Conservation (phyloP, 1,140 invertebrate species). For the Drosophila guanche region DNA sequence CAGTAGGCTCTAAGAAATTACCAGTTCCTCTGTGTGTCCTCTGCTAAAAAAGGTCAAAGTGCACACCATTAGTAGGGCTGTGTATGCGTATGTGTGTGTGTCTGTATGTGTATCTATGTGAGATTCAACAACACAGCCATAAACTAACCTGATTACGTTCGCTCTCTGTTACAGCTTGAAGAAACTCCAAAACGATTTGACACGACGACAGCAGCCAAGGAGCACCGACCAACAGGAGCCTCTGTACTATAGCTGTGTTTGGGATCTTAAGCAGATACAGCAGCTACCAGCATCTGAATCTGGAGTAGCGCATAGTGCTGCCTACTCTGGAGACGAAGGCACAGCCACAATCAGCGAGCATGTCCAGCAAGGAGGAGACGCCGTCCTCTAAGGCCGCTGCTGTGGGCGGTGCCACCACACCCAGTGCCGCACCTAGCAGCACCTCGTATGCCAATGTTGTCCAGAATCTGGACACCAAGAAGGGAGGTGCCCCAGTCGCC, state of each 20-base stretch:
- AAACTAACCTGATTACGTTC: conserved; percentile 5
- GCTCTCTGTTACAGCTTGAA: no score
- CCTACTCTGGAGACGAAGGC: conserved; percentile 62
- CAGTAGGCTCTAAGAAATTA: background rate
- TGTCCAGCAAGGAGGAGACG: conserved; percentile 80
- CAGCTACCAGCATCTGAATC: conserved; percentile 25
- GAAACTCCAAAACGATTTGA: no score
- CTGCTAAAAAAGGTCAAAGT: conserved; percentile 52
- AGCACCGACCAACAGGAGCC: no score
- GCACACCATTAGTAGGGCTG: conserved; percentile 7
- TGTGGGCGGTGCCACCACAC: conserved; percentile 14
- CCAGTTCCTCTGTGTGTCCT: conserved; percentile 6
- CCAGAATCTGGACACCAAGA: conserved; percentile 76
- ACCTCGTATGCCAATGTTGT: conserved; percentile 80
- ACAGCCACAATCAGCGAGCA: conserved; percentile 40
- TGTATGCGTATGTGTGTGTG: conserved; percentile 18
- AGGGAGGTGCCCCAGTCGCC: conserved; percentile 28
- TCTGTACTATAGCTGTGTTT: no score
- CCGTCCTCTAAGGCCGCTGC: conserved; percentile 35
- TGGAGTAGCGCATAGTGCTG: conserved; percentile 60
- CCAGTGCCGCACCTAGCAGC: conserved; percentile 32
- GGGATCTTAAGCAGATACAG: conserved; percentile 16
- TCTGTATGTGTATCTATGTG: no score
- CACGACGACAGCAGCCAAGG: no score
- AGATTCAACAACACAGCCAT: conserved; percentile 11